A percentile compares a stretch with the other conserved stretches of the same genome.
These are phyloP conservation scores for Pyxicephalus adspersus DNA, from an alignment of 2,113 vertebrate genomes.

Conservation along the genomic window DNA sequence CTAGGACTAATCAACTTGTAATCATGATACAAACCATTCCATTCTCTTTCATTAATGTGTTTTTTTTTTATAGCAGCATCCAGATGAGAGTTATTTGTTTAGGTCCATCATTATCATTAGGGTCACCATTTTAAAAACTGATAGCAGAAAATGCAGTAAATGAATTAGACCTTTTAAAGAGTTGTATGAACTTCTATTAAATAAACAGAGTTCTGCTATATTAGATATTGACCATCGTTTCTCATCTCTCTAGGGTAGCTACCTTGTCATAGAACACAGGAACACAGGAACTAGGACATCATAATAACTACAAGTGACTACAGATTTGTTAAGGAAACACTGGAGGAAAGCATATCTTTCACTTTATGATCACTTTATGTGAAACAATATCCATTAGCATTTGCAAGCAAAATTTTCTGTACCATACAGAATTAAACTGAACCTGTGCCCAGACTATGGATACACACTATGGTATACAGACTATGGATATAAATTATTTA, in stretches of 20 bases:
- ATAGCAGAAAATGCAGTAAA: neutral
- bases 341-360: neutral
- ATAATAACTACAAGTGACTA: neutral
- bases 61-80: constrained; percentile 39
- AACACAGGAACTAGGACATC: no score
- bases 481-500: no score
- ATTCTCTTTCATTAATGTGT: constrained; percentile 2
- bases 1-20: constrained; percentile 29
- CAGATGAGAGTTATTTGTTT: constrained; percentile 21
- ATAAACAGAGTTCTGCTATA: neutral
- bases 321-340: neutral
- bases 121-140: constrained; percentile 31
- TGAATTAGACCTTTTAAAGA: constrained; percentile 32
- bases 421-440: no score
- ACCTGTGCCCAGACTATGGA: no score
- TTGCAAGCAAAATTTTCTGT: neutral
- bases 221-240: neutral
- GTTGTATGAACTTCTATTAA: neutral
- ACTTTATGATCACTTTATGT: neutral
- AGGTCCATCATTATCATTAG: neutral
- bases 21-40: constrained; percentile 20
- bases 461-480: no score
- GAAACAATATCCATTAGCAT: neutral
- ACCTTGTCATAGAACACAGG: neutral
- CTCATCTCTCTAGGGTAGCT: neutral